A percentile compares a stretch with the other conserved stretches of the same genome.
phyloP scores from a whole-genome alignment of 2,797 vertebrate genomes.

The Sciurus vulgaris region DNA sequence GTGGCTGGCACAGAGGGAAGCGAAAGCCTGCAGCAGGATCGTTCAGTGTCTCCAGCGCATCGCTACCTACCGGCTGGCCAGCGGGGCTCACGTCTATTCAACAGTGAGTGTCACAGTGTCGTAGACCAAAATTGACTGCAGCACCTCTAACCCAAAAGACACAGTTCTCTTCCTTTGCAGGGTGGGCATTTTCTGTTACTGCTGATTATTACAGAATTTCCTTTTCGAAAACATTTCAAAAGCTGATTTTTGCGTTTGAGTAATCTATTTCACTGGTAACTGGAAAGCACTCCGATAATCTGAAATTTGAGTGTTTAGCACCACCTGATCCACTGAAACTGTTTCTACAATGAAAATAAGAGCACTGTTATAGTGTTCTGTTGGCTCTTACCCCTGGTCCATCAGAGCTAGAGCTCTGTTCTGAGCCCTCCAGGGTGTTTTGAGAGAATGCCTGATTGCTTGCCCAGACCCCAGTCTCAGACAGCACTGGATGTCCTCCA shows the following conservation, averaged over 20 bases:
- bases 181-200: not conserved
- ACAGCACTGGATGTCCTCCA: not conserved
- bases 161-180: not conserved
- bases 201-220: not conserved
- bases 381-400: not conserved
- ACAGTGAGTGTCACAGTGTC: slow-evolving; percentile 89
- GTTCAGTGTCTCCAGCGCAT: slow-evolving; percentile 95
- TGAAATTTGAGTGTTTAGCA: not conserved
- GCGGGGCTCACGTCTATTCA: slow-evolving; percentile 94
- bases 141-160: not conserved
- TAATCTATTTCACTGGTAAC: not conserved
- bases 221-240: slow-evolving; percentile 59
- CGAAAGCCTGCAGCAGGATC: slow-evolving; percentile 95
- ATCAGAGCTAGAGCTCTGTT: not conserved
- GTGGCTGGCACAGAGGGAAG: slow-evolving; percentile 96
- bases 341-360: not conserved
- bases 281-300: not conserved
- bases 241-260: slow-evolving; percentile 56
- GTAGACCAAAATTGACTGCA: not conserved
- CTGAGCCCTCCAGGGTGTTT: not conserved
- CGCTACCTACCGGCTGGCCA: slow-evolving; percentile 92
- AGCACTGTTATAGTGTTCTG: not conserved
- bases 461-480: not conserved
- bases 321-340: not conserved
- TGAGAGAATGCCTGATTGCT: not conserved